Conservation (phyloP, 2,888 invertebrate genomes). For the Scaptomyza tumidula region DNA sequence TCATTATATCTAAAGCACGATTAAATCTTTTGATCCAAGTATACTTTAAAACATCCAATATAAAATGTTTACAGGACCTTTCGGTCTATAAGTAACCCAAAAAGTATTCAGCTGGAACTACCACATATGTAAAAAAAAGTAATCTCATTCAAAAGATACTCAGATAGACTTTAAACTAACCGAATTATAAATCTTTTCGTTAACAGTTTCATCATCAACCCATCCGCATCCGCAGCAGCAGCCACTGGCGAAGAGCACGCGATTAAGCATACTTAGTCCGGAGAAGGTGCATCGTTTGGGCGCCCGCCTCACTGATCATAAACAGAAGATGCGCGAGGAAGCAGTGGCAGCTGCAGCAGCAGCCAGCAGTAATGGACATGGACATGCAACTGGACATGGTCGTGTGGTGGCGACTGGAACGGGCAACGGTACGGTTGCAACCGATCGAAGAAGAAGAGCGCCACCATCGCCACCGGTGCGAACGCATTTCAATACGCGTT, state of each 20-base stretch:
- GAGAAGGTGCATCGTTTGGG: slow-evolving; percentile 83
- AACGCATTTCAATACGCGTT: slow-evolving; percentile 78
- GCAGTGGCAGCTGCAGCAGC: slow-evolving; percentile 32
- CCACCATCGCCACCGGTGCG: slow-evolving; percentile 72
- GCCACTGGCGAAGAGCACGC: slow-evolving; percentile 58
- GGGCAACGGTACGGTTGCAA: slow-evolving; percentile 10
- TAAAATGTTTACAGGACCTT: no score
- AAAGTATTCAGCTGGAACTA: no score
- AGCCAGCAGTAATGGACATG: slow-evolving; percentile 31
- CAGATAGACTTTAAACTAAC: neutral
- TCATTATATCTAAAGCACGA: no score
- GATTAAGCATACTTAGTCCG: slow-evolving; percentile 82
- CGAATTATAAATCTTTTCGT: no score
- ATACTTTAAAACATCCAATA: no score
- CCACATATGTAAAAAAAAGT: no score
- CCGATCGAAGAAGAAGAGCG: slow-evolving; percentile 72
- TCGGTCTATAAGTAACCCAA: no score
- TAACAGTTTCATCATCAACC: slow-evolving; percentile 29
- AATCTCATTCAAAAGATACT: no score
- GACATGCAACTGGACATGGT: slow-evolving; percentile 7
- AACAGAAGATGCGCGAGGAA: slow-evolving; percentile 71
- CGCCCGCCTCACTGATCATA: slow-evolving; percentile 81
- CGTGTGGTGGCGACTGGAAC: neutral
- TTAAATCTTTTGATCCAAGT: no score
- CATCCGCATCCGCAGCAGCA: slow-evolving; percentile 26